Conservation (phyloP, 2,888 invertebrate genomes). For the Agriopis marginaria region DNA sequence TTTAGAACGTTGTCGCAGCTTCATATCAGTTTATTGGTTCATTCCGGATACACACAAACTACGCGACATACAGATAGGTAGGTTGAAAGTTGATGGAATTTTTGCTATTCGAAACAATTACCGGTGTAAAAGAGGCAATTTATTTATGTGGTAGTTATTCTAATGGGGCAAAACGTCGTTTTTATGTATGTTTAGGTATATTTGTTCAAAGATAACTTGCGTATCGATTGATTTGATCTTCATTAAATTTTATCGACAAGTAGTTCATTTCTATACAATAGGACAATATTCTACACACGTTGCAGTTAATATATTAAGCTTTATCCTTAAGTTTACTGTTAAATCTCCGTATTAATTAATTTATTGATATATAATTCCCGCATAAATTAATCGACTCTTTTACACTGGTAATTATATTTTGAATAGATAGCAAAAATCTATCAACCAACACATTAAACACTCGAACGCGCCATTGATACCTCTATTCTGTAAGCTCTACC, state of each 20-base stretch:
- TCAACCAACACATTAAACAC: conserved; percentile 32
- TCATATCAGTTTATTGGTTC: neutral
- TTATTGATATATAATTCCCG: conserved; percentile 2
- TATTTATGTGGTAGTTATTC: conserved; percentile 1
- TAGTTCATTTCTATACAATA: too few species aligned
- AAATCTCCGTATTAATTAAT: conserved; percentile 4
- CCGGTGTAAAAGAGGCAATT: conserved; percentile 16
- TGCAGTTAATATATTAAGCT: too few species aligned
- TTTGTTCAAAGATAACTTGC: too few species aligned
- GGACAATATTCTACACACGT: too few species aligned
- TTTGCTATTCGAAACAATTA: conserved; percentile 31
- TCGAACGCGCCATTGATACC: conserved; percentile 38
- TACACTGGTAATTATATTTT: conserved; percentile 29
- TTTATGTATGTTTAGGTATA: too few species aligned
- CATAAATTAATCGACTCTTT: conserved; percentile 11
- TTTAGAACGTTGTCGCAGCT: conserved; percentile 4
- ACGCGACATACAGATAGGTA: neutral
- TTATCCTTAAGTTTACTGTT: neutral
- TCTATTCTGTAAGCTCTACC: conserved; percentile 44
- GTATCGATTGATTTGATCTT: too few species aligned
- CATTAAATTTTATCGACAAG: too few species aligned
- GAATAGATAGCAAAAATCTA: conserved; percentile 31
- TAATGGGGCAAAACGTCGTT: too few species aligned
- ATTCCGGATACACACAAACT: neutral
- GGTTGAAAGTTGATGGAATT: conserved; percentile 26